Base-by-base conservation (phyloP, 2,888 invertebrate species). In the Andrena dorsata region DNA sequence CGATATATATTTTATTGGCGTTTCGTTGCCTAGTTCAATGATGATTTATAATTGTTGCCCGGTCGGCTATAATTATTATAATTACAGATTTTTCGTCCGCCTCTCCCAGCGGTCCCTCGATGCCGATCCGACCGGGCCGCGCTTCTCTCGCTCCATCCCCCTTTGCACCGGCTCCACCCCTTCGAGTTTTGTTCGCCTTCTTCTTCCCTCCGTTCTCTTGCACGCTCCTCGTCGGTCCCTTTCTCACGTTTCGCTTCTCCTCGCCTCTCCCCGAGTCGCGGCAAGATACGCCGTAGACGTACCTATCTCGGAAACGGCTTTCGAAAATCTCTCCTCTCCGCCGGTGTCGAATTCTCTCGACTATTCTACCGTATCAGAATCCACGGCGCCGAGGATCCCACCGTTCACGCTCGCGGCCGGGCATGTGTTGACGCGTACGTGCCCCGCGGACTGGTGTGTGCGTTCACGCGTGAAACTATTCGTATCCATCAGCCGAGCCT, bases 31-130 rank as follows among this genome's bases (percentile, higher is more conserved):
- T 92, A 91, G 90, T 91, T 92, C 91, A 89, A 92, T 91, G 90
- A 89, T 92, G 91, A 92, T 92, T 92, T 92, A 92, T 92, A 92
- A 92, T 92, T 92, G 91, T 91, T 90, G 89, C 84, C 86, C 86
- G 86, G 83, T 78, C 88, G 82, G 76, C 87, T 92, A 85, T 92
- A 91, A 92, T 92, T 92, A 92, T 92, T 89, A 91, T 92, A 92
- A 92, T 92, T 92, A 91, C 90, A 91, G 88, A 90, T 89, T 92
- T 92, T 92, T 92, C 90, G 90, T 88, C 80, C 80, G 88, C 85
- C 16, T 83, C 82, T 87, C 76, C 64, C 80, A 65, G 79, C 76
- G 82, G 82, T 63, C 65, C 75, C 65, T 71, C 82, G 79, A 68
- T 23, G 47, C 70, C 70, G 76, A 71, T 71, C 58, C 80, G 71